Base-by-base conservation (phyloP, 2,888 invertebrate genomes). In the Pandemis corylana region DNA sequence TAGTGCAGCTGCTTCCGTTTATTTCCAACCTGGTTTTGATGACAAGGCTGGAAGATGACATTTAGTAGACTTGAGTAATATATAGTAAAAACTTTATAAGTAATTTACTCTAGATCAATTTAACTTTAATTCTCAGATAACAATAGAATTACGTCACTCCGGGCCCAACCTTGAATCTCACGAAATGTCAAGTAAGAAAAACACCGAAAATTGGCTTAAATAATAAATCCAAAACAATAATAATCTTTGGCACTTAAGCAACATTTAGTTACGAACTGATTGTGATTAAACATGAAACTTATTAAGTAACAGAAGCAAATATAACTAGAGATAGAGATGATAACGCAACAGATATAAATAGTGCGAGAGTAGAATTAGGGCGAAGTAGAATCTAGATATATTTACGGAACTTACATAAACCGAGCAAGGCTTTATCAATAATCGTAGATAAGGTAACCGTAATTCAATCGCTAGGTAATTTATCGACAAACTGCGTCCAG, bases 361-460 rank as follows among this genome's bases (percentile, higher is more conserved):
- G 68, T 69, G 66, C 79, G 80, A 82, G 80, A 81, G 81, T 80
- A 80, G 82, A 84, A 84, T 81, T 82, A 79, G 80, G 79, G 78
- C 78, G 77, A 81, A 81, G 74, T 78, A 71, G 79, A 83, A 81
- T 78, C 78, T 78, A 81, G 80, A 83, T 84, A 83, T 82, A 80
- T 77, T 81, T 79, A 75, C 79, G 80, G 81, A 83, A 82, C 80
- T 82, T 80, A 79, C 80, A 80, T 80, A 82, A 85, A 82, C 79
- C 78, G 78, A 76, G 78, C 78, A 75, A 75, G 80, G 72, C 79
- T 80, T 82, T 81, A 82, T 82, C 81, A 84, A 83, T 81, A 82
- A 81, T 78, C 77, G 80, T 82, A 85, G 75, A 85, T 80, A 74
- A 75, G 71, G 66, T 69, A 59, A 62, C 71, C 71, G 75, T 77